Percentiles rank a stretch among this genome's conserved stretches.
These are phyloP conservation scores for Nephrotoma appendiculata DNA, from an alignment of 2,888 invertebrate genomes.

Conservation along the genomic window DNA sequence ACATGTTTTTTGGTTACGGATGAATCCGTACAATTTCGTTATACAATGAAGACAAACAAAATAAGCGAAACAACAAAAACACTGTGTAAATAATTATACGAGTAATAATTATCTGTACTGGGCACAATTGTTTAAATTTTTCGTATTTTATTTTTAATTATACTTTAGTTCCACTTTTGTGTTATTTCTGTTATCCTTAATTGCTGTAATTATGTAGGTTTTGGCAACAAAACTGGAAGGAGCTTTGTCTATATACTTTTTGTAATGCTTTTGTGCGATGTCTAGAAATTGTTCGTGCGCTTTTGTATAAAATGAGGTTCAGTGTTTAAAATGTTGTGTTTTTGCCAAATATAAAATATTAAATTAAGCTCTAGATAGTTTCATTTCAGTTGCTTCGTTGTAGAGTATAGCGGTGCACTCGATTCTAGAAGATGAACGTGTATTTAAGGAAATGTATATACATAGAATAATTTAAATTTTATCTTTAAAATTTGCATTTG, in stretches of 20 bases:
- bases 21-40: neutral
- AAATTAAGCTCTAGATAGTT: neutral
- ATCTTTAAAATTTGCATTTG: too few species aligned
- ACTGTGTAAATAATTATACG: neutral
- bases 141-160: neutral
- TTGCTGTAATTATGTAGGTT: neutral
- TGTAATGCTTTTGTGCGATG: neutral
- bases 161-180: neutral
- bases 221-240: neutral
- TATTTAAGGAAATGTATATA: too few species aligned
- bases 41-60: neutral
- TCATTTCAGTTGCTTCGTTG: neutral
- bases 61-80: neutral
- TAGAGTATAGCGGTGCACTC: neutral
- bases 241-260: neutral
- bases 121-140: neutral
- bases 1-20: neutral
- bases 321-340: neutral
- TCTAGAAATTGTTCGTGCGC: neutral
- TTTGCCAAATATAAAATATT: neutral
- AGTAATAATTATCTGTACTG: neutral
- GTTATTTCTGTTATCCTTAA: neutral
- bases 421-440: neutral
- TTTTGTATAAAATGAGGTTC: neutral
- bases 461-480: too few species aligned